phyloP scores from a whole-genome alignment of 2,113 vertebrate genomes.

The Otolemur garnettii region DNA sequence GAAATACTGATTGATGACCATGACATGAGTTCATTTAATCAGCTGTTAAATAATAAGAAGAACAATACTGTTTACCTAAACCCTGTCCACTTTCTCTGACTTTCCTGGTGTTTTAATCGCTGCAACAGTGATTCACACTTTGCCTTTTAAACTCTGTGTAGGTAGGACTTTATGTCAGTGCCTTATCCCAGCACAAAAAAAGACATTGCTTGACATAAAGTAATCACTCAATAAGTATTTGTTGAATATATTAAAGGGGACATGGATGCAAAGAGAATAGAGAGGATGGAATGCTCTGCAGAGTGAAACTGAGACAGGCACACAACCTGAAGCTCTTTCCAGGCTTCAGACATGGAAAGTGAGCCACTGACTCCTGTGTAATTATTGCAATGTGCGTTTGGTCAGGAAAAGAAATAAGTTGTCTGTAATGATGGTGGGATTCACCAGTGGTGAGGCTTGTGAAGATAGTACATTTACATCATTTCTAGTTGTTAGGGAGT shows the following conservation, averaged over 20 bases:
- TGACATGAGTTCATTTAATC: background rate
- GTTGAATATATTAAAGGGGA: conserved; percentile 30
- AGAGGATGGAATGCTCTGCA: background rate
- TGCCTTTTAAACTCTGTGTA: background rate
- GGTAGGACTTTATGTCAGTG: background rate
- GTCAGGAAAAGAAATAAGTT: background rate
- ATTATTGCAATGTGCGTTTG: background rate
- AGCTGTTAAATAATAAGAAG: background rate
- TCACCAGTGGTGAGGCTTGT: background rate
- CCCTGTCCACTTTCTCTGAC: background rate
- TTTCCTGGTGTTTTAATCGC: background rate
- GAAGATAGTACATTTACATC: background rate
- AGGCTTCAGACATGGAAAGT: background rate
- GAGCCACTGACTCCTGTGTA: background rate
- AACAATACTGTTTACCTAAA: background rate
- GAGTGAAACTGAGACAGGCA: background rate
- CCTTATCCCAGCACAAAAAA: background rate
- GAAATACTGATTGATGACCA: background rate
- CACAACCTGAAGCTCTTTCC: background rate
- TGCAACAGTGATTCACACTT: background rate
- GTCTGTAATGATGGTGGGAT: background rate
- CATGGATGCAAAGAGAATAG: background rate
- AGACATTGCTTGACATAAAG: background rate
- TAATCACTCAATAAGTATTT: background rate
- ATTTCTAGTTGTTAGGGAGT: background rate